Evolutionary conservation across 2,113 vertebrate species (phyloP).

Genomic region (Merops nubicus): DNA sequence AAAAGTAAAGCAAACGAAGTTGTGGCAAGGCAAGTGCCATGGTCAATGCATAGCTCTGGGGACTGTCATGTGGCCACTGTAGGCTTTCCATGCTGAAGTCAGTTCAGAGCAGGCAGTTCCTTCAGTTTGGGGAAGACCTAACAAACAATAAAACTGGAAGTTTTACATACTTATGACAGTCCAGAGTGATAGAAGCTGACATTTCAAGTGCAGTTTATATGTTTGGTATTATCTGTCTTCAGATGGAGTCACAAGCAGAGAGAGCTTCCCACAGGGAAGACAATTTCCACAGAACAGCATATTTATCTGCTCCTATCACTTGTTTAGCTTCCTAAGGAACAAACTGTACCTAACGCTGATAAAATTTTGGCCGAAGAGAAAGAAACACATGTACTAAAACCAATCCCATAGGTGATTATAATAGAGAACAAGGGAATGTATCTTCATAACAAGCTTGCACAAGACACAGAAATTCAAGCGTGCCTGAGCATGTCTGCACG

Average conservation of each 20-base stretch:
- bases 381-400: not conserved
- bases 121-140: not conserved
- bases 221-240: not conserved
- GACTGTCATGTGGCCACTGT: not conserved
- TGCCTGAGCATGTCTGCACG: rapidly evolving
- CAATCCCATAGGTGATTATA: not conserved
- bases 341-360: not conserved
- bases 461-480: not conserved
- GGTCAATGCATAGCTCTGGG: not conserved
- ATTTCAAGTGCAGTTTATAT: not conserved
- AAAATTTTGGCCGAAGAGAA: not conserved
- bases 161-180: not conserved
- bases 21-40: not conserved
- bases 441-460: not conserved
- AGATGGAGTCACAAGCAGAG: not conserved
- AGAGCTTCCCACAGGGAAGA: not conserved
- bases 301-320: not conserved
- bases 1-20: not conserved
- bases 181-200: not conserved
- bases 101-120: not conserved
- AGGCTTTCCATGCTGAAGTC: not conserved
- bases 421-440: not conserved
- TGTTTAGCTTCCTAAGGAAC: not conserved
- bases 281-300: not conserved
- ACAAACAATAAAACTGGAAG: not conserved